phyloP scores from a whole-genome alignment of 2,797 vertebrate species.

The Acanthis flammea region DNA sequence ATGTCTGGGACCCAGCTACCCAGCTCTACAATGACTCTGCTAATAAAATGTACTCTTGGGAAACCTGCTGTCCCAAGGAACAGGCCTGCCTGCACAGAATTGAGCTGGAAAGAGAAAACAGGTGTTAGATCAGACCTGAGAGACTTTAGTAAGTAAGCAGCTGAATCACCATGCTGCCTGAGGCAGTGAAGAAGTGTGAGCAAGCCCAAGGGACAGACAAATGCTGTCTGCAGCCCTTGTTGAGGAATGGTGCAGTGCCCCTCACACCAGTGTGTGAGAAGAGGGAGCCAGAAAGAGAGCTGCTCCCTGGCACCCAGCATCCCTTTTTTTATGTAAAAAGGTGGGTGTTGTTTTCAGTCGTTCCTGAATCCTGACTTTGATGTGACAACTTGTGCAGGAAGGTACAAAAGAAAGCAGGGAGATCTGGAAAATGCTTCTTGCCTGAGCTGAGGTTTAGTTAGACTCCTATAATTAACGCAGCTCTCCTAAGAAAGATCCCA shows the following conservation, averaged over 20 bases:
- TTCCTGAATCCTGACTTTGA: background rate
- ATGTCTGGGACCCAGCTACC: background rate
- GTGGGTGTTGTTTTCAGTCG: background rate
- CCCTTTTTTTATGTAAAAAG: background rate
- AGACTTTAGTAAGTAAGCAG: background rate
- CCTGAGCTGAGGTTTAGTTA: conserved; percentile 14
- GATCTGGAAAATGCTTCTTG: conserved; percentile 17
- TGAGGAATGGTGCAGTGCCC: background rate
- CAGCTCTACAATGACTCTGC: background rate
- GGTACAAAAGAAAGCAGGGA: conserved; percentile 2
- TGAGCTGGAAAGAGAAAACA: background rate
- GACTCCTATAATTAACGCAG: conserved; percentile 53
- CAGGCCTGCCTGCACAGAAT: background rate
- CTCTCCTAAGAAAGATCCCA: conserved; percentile 51
- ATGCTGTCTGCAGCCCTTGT: background rate
- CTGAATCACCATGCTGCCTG: background rate
- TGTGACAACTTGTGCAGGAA: background rate
- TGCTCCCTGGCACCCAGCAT: background rate
- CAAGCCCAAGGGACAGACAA: background rate
- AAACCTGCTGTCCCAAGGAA: background rate
- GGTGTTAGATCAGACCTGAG: background rate
- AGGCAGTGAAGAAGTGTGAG: background rate
- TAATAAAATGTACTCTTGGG: background rate
- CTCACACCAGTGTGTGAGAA: background rate
- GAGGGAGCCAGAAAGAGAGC: background rate